Conservation (phyloP, 2,113 vertebrate species). For the Nesoenas mayeri region DNA sequence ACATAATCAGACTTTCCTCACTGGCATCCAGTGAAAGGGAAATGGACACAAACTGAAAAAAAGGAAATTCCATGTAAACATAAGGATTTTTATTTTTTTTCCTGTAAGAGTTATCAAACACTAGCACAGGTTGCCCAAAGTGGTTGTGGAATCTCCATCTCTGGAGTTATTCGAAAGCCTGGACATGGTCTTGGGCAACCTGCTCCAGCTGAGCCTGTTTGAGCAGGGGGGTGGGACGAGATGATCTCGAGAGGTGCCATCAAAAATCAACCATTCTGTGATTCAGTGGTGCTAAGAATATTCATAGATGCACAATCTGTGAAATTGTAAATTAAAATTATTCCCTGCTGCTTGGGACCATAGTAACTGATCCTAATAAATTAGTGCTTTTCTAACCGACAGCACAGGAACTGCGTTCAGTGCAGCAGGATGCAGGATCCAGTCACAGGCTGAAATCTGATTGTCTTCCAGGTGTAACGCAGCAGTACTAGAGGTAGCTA, state of each 20-base stretch:
- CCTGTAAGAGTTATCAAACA: no score
- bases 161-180: background rate
- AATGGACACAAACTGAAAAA: no score
- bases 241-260: background rate
- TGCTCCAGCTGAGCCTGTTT: background rate
- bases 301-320: background rate
- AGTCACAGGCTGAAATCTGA: background rate
- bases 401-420: background rate
- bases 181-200: background rate
- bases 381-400: rapidly evolving
- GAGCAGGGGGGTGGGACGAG: background rate
- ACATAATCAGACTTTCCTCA: no score
- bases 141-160: no score
- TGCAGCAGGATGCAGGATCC: background rate
- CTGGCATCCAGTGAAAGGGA: no score
- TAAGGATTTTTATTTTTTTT: no score
- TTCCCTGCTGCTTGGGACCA: background rate
- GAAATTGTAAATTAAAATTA: background rate
- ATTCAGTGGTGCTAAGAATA: background rate
- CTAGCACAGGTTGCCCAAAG: no score
- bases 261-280: no score
- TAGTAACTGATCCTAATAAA: background rate
- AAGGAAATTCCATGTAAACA: no score
- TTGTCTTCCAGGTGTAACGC: background rate
- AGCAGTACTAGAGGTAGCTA: background rate